Evolutionary conservation across 2,888 invertebrate species (phyloP), one percentile per base, ranked within the genome.

Genomic region (Drosophila fulvimacula): DNA sequence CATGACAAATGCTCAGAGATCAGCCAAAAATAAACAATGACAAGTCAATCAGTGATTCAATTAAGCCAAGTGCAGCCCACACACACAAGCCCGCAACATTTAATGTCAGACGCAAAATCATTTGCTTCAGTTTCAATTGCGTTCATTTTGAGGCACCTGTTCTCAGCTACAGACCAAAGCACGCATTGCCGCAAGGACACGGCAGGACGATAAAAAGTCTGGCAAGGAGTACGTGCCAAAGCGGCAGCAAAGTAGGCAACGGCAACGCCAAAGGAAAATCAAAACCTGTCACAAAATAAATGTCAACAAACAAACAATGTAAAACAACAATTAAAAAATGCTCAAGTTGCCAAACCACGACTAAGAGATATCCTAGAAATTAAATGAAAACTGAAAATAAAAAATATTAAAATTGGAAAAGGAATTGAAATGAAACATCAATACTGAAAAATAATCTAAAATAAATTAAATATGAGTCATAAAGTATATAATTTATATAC

Each of bases 1-100:
- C 63, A 61, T 75, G 57, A 39, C 63, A 61, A 68, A 63, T 44
- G 51, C 62, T 44, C 53, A 15, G 66, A 66, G 73, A 73, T 73
- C 66, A 76, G 42, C 19, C 59, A 11, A 41, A 44, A 53, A 70
- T 71, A 65, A 81, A 70, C 61, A 64, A 36, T 53, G 70, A 65
- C 56, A 70, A 72, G 85, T 74, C 82, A 76, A 88, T 88, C 82
- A 76, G 61, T 76, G 82, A 79, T 88, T 83, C 86, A 85, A 88
- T 83, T 88, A 88, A 79, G 72, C 79, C 70, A 69, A 83, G 88
- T 83, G 88, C 88, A 75, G 41, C 36, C 38, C 36, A 65, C 46
- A 58, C 39, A 52, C 21, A 57, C 34, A 44, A 19, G 1, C 38
- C 30, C 24, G 0, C 38, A 13, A 27, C 17, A 15, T 34, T 42